Conservation (phyloP, 2,888 invertebrate genomes). For the Melanchra persicariae region DNA sequence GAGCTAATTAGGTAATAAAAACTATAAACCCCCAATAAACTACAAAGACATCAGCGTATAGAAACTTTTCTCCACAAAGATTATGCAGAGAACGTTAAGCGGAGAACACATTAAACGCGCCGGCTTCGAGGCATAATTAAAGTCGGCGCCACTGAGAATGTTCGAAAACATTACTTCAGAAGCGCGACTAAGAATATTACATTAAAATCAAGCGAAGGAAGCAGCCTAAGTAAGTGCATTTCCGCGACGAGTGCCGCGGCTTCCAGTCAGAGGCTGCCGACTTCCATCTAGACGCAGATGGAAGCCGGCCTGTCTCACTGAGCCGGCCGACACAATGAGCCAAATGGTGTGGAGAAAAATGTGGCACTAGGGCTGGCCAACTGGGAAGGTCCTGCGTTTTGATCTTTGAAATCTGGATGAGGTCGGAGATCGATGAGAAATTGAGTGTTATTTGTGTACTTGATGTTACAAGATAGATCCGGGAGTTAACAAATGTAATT, state of each 20-base stretch:
- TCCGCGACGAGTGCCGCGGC: conserved; percentile 65
- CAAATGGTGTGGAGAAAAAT: conserved; percentile 73
- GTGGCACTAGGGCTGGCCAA: conserved; percentile 60
- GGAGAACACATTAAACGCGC: conserved; percentile 68
- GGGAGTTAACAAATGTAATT: too few relatives aligned
- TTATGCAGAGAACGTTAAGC: conserved; percentile 66
- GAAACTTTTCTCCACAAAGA: conserved; percentile 63
- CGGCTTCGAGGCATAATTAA: conserved; percentile 70
- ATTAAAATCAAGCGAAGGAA: conserved; percentile 75
- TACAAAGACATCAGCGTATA: conserved; percentile 63
- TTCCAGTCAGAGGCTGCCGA: conserved; percentile 57
- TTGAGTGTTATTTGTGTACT: rapidly evolving
- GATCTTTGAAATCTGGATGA: not conserved
- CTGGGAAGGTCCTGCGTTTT: too few relatives aligned
- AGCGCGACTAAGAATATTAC: conserved; percentile 73
- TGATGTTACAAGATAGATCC: not conserved
- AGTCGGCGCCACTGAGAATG: conserved; percentile 68
- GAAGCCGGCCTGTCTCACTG: conserved; percentile 55
- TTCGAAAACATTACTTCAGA: conserved; percentile 73
- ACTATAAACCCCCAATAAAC: conserved; percentile 56
- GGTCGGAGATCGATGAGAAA: not conserved
- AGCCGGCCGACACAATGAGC: conserved; percentile 68
- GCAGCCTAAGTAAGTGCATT: conserved; percentile 77
- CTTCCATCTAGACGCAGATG: conserved; percentile 61
- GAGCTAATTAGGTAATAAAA: conserved; percentile 30